phyloP scores from a whole-genome alignment of 2,113 vertebrate species.

The Mastomys coucha region DNA sequence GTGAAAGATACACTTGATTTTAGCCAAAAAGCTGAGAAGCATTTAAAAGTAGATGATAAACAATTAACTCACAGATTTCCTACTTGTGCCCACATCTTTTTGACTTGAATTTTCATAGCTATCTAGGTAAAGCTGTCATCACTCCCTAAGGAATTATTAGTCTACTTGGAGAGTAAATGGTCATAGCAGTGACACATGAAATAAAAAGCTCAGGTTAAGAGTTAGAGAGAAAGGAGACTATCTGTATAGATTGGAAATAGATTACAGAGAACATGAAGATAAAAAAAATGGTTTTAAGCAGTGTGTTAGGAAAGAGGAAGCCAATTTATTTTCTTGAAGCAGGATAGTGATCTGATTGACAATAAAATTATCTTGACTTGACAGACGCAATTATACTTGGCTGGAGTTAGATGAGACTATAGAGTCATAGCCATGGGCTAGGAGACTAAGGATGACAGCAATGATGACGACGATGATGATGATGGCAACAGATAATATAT shows the following conservation, averaged over 20 bases:
- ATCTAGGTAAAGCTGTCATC: not conserved
- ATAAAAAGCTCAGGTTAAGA: slow-evolving; percentile 1
- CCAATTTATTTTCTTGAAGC: slow-evolving; percentile 32
- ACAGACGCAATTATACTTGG: slow-evolving; percentile 14
- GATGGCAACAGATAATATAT: not conserved
- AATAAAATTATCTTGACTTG: slow-evolving; percentile 28
- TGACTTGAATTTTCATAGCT: not conserved
- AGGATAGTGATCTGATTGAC: slow-evolving; percentile 22
- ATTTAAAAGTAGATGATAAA: not conserved
- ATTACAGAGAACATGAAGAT: not conserved
- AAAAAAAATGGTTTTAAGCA: slow-evolving; percentile 29
- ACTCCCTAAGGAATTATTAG: not conserved
- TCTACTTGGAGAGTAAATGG: not conserved
- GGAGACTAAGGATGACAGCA: not conserved
- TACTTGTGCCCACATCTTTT: not conserved
- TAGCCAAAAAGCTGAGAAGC: not conserved
- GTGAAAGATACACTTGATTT: slow-evolving; percentile 20
- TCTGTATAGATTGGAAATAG: not conserved
- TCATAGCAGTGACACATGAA: not conserved
- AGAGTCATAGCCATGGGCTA: not conserved
- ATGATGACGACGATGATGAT: not conserved
- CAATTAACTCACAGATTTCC: not conserved
- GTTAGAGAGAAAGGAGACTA: not conserved
- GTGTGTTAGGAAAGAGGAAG: not conserved
- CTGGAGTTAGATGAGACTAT: slow-evolving; percentile 38